Evolutionary conservation across 2,797 vertebrate species (phyloP).

Genomic region (Streptopelia turtur): DNA sequence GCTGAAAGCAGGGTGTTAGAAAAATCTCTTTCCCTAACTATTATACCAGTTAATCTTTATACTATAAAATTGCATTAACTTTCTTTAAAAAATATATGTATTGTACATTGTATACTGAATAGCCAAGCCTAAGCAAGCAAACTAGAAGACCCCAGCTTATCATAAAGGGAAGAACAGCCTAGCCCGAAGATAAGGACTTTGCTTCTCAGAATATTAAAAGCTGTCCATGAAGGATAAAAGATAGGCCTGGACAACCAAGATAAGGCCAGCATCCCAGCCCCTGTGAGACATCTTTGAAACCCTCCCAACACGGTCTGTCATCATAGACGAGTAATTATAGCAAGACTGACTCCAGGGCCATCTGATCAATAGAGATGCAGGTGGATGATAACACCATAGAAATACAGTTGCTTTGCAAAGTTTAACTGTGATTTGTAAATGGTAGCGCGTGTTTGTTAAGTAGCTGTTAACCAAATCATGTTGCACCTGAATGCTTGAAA

Average conservation of each 20-base stretch:
- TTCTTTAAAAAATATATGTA: background rate
- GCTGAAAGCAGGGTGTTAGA: background rate
- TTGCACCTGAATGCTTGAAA: background rate
- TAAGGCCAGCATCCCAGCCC: background rate
- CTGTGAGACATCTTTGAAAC: background rate
- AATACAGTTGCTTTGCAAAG: background rate
- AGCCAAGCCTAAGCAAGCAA: background rate
- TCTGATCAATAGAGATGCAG: background rate
- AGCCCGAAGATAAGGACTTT: background rate
- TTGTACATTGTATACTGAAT: background rate
- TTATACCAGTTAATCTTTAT: background rate
- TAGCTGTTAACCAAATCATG: background rate
- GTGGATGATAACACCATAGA: background rate
- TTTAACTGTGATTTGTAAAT: background rate
- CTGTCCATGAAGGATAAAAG: background rate
- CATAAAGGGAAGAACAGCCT: background rate
- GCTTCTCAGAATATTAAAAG: constrained; percentile 4
- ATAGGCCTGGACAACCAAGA: background rate
- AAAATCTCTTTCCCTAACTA: background rate
- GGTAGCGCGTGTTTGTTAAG: background rate
- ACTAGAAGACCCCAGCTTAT: background rate
- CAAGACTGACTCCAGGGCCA: background rate
- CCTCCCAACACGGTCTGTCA: background rate
- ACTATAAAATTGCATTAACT: background rate
- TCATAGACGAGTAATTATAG: background rate